phyloP scores from a whole-genome alignment of 2,888 invertebrate genomes.

The Caenorhabditis japonica region DNA sequence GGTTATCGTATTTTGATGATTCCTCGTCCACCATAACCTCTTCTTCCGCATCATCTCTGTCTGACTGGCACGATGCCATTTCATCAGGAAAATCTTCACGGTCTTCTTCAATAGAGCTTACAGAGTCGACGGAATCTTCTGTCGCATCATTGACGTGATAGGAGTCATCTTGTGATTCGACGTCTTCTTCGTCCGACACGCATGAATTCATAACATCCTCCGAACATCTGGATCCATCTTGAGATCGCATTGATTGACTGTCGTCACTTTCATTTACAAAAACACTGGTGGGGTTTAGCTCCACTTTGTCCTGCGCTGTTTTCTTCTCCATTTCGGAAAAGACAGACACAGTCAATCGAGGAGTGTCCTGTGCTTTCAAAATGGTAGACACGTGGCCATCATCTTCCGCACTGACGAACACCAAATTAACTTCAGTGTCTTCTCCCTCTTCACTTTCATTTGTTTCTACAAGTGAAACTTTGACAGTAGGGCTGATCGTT shows the following conservation, averaged over 20 bases:
- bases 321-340: slow-evolving; percentile 9
- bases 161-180: slow-evolving; percentile 51
- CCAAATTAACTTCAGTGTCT: slow-evolving; percentile 44
- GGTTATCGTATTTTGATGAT: slow-evolving; percentile 41
- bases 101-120: slow-evolving; percentile 27
- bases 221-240: slow-evolving; percentile 44
- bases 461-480: slow-evolving; percentile 15
- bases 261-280: background rate
- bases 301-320: background rate
- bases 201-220: slow-evolving; percentile 40
- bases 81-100: slow-evolving; percentile 14
- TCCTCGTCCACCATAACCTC: slow-evolving; percentile 29
- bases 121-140: slow-evolving; percentile 27
- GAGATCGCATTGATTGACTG: slow-evolving; percentile 26
- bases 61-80: slow-evolving; percentile 41
- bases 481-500: background rate
- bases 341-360: slow-evolving; percentile 16
- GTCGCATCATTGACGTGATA: slow-evolving; percentile 37
- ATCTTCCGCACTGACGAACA: slow-evolving; percentile 54
- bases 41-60: slow-evolving; percentile 12
- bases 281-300: background rate
- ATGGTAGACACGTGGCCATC: slow-evolving; percentile 19
- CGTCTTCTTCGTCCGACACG: slow-evolving; percentile 32
- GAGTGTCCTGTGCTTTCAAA: slow-evolving; percentile 24
- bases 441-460: slow-evolving; percentile 20